These are phyloP conservation scores for Holothuria leucospilota DNA, from an alignment of 53 echinoderm and acorn worm genomes.

Conservation along the genomic window DNA sequence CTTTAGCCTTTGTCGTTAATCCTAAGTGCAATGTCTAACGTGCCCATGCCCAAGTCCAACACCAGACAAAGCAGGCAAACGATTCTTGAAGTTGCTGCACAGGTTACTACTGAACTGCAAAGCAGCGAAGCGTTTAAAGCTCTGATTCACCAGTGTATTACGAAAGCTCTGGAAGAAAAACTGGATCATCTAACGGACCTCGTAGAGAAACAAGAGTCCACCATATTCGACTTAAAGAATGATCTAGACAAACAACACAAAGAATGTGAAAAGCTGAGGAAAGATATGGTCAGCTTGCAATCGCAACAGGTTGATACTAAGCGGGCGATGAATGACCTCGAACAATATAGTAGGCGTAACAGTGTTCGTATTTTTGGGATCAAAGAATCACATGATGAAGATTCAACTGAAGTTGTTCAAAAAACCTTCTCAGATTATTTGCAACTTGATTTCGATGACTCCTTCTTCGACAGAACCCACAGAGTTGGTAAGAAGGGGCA, in stretches of 20 bases:
- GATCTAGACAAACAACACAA: neutral
- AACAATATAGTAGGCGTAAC: constrained; percentile 5
- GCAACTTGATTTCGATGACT: constrained; percentile 1
- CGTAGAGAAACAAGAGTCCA: constrained; percentile 20
- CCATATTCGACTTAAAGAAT: constrained; percentile 15
- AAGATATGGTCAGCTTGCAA: neutral
- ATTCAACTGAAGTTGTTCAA: neutral
- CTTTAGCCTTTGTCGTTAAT: too few species aligned
- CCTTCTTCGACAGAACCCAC: constrained; percentile 21
- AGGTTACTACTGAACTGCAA: too few species aligned
- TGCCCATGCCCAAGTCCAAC: too few species aligned
- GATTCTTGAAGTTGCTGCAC: too few species aligned
- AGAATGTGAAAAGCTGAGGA: constrained; percentile 24
- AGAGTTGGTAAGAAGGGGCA: neutral
- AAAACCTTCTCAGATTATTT: neutral
- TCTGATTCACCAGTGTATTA: neutral
- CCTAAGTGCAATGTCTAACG: too few species aligned
- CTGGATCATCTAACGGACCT: constrained; percentile 7
- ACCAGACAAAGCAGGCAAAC: too few species aligned
- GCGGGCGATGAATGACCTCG: constrained; percentile 17
- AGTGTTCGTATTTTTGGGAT: constrained; percentile 17
- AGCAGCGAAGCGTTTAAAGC: too few species aligned
- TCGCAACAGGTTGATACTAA: constrained; percentile 2
- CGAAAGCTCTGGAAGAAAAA: constrained; percentile 11
- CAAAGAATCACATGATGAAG: neutral